A percentile compares a stretch with the other conserved stretches of the same genome.
These are phyloP conservation scores for Myotis planiceps DNA, from an alignment of 2,797 vertebrate genomes.

Conservation along the genomic window DNA sequence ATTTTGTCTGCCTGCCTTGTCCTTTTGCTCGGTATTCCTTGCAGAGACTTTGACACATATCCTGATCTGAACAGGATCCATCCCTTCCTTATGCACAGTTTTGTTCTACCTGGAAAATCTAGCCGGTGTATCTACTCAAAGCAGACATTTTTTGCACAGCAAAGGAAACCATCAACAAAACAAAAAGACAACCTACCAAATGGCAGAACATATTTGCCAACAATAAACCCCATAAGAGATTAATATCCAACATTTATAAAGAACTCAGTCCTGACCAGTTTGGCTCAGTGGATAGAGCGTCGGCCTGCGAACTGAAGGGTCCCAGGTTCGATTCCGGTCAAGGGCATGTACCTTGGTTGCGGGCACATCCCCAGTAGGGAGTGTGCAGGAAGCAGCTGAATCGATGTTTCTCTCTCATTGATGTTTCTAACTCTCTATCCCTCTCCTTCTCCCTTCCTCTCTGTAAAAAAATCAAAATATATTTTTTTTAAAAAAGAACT, in stretches of 20 bases:
- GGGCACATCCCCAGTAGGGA: too few species aligned
- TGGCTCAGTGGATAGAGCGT: too few species aligned
- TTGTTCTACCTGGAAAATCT: background rate
- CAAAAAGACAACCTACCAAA: background rate
- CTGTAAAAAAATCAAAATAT: too few species aligned
- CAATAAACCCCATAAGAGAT: background rate
- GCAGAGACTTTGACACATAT: background rate
- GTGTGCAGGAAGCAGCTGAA: too few species aligned
- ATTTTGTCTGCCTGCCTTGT: background rate
- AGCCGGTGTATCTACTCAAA: background rate
- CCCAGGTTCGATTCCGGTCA: too few species aligned
- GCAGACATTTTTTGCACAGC: background rate
- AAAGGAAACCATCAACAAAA: background rate
- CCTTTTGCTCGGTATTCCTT: background rate
- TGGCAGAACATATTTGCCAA: background rate
- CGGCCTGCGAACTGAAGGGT: too few species aligned
- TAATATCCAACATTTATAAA: background rate
- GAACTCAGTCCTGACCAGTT: background rate
- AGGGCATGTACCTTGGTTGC: too few species aligned
- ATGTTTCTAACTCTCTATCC: too few species aligned
- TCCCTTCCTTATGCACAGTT: background rate
- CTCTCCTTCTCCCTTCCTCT: too few species aligned
- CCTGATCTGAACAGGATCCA: background rate
- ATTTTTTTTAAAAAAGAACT: background rate
- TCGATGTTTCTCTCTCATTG: too few species aligned